Percentiles rank a stretch among this genome's conserved stretches.
phyloP scores from a whole-genome alignment of 1,140 invertebrate genomes.

The Hyphantria cunea region DNA sequence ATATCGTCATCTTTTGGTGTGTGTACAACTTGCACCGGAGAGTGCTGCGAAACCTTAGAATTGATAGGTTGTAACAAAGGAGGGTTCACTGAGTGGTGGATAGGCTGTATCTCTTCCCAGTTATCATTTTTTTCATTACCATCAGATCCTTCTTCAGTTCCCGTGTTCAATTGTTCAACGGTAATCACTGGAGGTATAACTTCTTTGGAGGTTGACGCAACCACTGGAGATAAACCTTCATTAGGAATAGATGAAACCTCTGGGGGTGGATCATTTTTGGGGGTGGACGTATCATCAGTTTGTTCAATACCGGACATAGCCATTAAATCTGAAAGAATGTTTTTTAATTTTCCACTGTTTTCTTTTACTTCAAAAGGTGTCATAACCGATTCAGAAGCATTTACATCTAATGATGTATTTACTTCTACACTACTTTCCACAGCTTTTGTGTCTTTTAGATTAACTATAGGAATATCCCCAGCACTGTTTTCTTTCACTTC shows the following conservation, averaged over 20 bases:
- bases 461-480: no score
- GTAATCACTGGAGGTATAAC: not conserved
- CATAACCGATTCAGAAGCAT: not conserved
- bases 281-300: conserved; percentile 29
- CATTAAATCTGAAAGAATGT: conserved; percentile 74
- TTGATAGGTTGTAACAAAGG: no score
- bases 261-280: conserved; percentile 23
- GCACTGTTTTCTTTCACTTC: not conserved
- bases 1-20: no score
- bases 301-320: conserved; percentile 66
- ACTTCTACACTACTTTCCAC: no score
- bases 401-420: no score
- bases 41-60: no score
- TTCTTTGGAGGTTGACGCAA: no score
- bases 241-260: conserved; percentile 38
- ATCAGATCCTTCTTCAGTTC: not conserved
- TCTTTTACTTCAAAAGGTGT: not conserved
- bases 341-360: conserved; percentile 37
- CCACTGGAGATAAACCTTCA: not conserved
- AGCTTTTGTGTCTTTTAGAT: no score
- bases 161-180: not conserved
- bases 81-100: not conserved
- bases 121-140: not conserved
- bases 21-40: no score
- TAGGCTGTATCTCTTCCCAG: conserved; percentile 1